These are phyloP conservation scores for Philantomba maxwellii DNA, from an alignment of 2,113 vertebrate species.

Conservation along the genomic window DNA sequence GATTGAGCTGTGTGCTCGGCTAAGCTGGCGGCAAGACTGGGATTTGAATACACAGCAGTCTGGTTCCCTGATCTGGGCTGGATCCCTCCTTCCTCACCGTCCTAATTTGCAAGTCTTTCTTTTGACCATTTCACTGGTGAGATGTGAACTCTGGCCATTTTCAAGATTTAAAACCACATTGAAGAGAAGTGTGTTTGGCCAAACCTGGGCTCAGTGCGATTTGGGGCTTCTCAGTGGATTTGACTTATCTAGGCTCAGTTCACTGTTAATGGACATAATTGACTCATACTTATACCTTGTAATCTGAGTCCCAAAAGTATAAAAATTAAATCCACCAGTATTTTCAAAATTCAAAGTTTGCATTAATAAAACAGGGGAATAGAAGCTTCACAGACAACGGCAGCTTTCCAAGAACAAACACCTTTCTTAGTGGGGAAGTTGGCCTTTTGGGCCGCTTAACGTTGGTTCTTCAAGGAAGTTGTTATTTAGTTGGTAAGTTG, in stretches of 20 bases:
- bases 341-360: not conserved
- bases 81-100: not conserved
- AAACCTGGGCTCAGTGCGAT: not conserved
- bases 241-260: not conserved
- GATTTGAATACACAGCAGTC: not conserved
- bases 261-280: not conserved
- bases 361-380: not conserved
- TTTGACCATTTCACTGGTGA: not conserved
- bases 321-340: not conserved
- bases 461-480: not conserved
- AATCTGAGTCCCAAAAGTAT: not conserved
- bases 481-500: not conserved
- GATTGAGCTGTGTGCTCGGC: not conserved
- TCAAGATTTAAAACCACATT: not conserved
- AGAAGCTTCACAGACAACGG: not conserved
- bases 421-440: not conserved
- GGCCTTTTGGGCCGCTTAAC: not conserved
- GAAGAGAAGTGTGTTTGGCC: not conserved
- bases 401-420: slow-evolving; percentile 6
- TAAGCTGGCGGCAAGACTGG: not conserved
- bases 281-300: not conserved
- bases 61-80: not conserved
- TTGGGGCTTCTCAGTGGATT: not conserved
- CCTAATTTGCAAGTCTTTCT: not conserved
- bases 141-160: not conserved